Evolutionary conservation across 2,888 invertebrate genomes (phyloP).

Genomic region (Apamea anceps): DNA sequence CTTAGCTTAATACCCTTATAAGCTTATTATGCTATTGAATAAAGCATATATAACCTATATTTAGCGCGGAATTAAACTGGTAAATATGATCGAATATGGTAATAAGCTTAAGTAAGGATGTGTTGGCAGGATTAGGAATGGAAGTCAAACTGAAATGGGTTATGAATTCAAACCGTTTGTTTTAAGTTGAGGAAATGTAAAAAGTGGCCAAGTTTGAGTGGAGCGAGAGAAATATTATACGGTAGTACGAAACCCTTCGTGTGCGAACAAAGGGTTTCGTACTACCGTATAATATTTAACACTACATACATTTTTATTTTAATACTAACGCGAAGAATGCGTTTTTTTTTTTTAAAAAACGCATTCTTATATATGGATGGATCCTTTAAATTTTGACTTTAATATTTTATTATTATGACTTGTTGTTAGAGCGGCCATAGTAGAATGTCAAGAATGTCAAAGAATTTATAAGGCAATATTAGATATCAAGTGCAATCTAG

Average conservation of each 20-base stretch:
- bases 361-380: too few species aligned
- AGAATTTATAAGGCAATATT: neutral
- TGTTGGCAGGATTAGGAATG: neutral
- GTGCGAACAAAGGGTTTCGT: too few species aligned
- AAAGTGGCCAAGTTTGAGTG: neutral
- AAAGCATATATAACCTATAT: neutral
- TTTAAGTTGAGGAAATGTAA: neutral
- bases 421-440: too few species aligned
- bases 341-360: too few species aligned
- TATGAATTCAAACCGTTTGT: neutral
- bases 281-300: too few species aligned
- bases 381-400: too few species aligned
- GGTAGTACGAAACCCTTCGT: too few species aligned
- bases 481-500: neutral
- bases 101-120: neutral
- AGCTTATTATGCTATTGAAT: constrained; percentile 17
- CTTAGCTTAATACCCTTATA: constrained; percentile 11
- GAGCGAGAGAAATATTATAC: too few species aligned
- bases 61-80: constrained; percentile 16
- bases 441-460: too few species aligned
- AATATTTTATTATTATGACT: too few species aligned
- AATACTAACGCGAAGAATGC: too few species aligned
- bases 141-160: neutral
- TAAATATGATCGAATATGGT: neutral
- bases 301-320: too few species aligned